phyloP scores from a whole-genome alignment of 2,113 vertebrate species.

The Hipposideros armiger region DNA sequence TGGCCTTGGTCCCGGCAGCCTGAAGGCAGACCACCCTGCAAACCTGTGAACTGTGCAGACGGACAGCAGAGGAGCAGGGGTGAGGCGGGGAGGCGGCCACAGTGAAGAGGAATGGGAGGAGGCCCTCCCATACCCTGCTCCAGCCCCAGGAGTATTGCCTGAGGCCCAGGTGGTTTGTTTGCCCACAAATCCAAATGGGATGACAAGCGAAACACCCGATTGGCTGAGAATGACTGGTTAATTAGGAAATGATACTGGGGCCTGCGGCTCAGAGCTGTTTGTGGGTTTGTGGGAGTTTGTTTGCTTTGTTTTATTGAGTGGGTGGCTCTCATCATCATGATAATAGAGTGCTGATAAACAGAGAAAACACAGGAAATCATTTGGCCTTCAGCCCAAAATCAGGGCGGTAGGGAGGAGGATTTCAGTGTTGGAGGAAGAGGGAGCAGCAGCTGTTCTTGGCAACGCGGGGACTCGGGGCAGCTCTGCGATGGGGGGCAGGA shows the following conservation, averaged over 20 bases:
- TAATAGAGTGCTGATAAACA: slow-evolving; percentile 60
- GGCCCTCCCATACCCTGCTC: neutral
- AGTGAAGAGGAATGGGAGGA: neutral
- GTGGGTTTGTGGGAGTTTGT: slow-evolving; percentile 48
- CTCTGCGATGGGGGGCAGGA: accelerated
- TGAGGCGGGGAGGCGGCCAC: neutral
- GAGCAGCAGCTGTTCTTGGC: neutral
- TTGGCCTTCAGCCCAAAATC: slow-evolving; percentile 22
- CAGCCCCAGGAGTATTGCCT: neutral
- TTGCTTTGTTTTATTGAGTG: slow-evolving; percentile 65
- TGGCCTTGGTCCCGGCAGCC: neutral
- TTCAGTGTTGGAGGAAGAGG: neutral
- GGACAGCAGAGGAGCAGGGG: neutral
- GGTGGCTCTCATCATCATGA: slow-evolving; percentile 28
- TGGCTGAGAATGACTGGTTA: slow-evolving; percentile 64
- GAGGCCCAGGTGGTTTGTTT: slow-evolving; percentile 63
- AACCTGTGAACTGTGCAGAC: neutral
- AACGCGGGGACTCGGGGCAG: neutral
- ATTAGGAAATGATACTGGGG: slow-evolving; percentile 62
- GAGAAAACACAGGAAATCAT: slow-evolving; percentile 43
- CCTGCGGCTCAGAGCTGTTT: slow-evolving; percentile 40
- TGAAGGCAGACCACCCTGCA: neutral
- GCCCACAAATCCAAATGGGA: slow-evolving; percentile 58
- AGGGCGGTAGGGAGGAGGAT: neutral
- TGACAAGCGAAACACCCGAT: neutral